These are phyloP conservation scores for Antrozous pallidus DNA, from an alignment of 2,797 vertebrate genomes.

Conservation along the genomic window DNA sequence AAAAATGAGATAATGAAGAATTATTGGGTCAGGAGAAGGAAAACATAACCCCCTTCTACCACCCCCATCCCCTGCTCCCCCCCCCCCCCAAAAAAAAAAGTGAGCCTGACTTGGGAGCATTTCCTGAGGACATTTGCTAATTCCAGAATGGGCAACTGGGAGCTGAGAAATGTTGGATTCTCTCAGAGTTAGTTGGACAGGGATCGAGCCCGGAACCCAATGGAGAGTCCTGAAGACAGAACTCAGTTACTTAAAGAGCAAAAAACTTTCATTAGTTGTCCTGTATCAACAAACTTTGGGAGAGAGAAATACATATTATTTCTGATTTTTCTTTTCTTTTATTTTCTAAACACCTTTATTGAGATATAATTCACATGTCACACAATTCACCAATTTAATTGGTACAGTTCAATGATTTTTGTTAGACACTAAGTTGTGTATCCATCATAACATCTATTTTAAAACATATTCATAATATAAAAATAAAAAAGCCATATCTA, in stretches of 20 bases:
- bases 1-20: background rate
- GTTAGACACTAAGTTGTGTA: background rate
- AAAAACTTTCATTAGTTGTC: background rate
- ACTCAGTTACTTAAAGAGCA: background rate
- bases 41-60: background rate
- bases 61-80: accelerated
- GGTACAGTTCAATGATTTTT: background rate
- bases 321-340: background rate
- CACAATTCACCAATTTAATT: background rate
- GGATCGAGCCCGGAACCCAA: background rate
- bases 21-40: background rate
- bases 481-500: background rate
- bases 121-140: background rate
- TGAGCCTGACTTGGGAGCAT: background rate
- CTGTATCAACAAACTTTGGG: background rate
- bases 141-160: background rate
- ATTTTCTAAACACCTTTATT: background rate
- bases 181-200: background rate
- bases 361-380: background rate
- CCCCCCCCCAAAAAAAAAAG: background rate
- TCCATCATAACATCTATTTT: background rate
- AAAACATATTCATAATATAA: background rate
- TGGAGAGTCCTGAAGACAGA: background rate
- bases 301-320: background rate
- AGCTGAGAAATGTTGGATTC: background rate